Base-by-base conservation (phyloP, 2,113 vertebrate genomes). In the Macrotis lagotis region DNA sequence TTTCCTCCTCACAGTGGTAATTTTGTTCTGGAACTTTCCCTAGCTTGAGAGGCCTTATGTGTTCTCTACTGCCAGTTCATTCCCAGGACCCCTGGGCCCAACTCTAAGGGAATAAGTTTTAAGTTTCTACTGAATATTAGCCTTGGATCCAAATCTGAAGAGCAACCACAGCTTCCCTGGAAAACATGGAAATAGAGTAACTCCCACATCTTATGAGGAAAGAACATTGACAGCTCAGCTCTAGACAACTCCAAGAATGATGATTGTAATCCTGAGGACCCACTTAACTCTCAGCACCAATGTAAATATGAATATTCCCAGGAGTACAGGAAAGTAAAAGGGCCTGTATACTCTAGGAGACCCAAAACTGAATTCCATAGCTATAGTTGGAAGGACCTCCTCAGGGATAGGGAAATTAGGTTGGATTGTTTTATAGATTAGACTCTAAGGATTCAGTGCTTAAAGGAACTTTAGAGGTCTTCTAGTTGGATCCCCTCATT, bases 1-100 rank as follows among this genome's bases (percentile, higher is more conserved):
- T 97, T 98, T 98, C 97, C 96, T 96, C 66, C 96, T 97, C 97
- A 97, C 97, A 97, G 96, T 89, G 93, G 96, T 90, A 94, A 97
- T 96, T 96, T 96, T 97, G 94, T 55, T 89, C 94, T 97, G 97
- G 96, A 90, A 93, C 93, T 95, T 95, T 97, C 94, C 94, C 96
- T 93, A 93, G 96, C 95, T 90, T 47, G 10, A 88, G 74, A 93
- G 89, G 92, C 94, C 90, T 91, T 94, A 94, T 48, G 95, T 94
- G 97, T 37, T 92, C 90, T 93, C 93, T 55, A 0, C 95, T 97
- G 51, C 83, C 94, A 93, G 94, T 91, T 93, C 96, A 90, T 94
- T 94, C 94, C 88, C 91, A 93, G n/a, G 94, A 93, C 96, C 97
- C 37, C 96, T 95, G 88, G 90, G 94, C 92, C 53, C 92, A 0